Conservation (phyloP, 2,888 invertebrate species). For the Amphipyra tragopoginis region DNA sequence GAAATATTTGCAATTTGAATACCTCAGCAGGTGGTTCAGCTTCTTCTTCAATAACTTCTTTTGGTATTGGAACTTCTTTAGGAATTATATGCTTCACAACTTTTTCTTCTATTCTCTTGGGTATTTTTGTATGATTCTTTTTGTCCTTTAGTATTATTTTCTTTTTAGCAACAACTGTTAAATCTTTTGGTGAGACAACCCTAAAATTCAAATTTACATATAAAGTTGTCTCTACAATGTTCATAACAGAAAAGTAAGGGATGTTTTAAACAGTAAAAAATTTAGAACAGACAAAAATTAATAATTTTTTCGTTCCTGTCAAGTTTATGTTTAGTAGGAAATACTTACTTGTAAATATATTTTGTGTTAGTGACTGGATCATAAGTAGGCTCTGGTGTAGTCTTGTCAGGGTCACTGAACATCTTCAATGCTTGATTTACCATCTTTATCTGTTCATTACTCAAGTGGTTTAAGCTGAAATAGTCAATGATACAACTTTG, state of each 20-base stretch:
- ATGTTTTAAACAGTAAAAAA: too few species aligned
- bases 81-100: slow-evolving; percentile 29
- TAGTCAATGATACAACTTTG: not conserved
- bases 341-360: slow-evolving; percentile 84
- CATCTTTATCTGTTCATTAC: slow-evolving; percentile 82
- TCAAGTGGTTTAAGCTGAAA: slow-evolving; percentile 82
- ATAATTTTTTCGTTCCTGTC: too few species aligned
- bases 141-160: slow-evolving; percentile 70
- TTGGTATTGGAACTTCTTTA: slow-evolving; percentile 43
- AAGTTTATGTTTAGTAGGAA: too few species aligned
- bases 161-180: slow-evolving; percentile 80
- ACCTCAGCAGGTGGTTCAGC: slow-evolving; percentile 49
- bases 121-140: slow-evolving; percentile 43
- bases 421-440: slow-evolving; percentile 83
- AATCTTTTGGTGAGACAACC: slow-evolving; percentile 82
- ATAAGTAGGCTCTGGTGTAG: slow-evolving; percentile 76
- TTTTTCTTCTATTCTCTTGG: slow-evolving; percentile 52
- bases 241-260: too few species aligned
- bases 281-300: too few species aligned
- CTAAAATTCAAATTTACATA: slow-evolving; percentile 56
- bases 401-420: slow-evolving; percentile 78
- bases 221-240: not conserved
- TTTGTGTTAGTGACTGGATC: slow-evolving; percentile 83
- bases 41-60: slow-evolving; percentile 53
- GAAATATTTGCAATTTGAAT: not conserved